Percentiles rank a stretch among this genome's conserved stretches.
These are phyloP conservation scores for Bombyx mandarina DNA, from an alignment of 1,140 invertebrate species.

Conservation along the genomic window DNA sequence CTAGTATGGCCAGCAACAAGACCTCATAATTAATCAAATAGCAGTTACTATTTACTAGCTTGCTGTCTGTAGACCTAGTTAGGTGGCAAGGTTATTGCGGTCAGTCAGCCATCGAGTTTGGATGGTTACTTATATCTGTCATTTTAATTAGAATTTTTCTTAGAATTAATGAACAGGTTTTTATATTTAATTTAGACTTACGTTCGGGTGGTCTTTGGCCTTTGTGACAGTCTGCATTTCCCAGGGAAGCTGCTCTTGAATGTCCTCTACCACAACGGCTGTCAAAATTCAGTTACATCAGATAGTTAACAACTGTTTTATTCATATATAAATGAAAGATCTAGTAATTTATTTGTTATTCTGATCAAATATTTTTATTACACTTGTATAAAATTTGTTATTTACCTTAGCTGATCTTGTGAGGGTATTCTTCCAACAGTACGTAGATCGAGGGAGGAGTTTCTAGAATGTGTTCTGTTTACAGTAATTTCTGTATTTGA, in stretches of 20 bases:
- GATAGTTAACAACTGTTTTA: neutral
- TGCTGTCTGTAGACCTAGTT: too few relatives aligned
- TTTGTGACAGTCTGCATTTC: slow-evolving; percentile 79
- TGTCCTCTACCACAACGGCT: slow-evolving; percentile 74
- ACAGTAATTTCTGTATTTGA: slow-evolving; percentile 43
- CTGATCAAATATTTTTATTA: neutral
- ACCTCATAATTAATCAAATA: too few relatives aligned
- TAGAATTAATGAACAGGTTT: neutral
- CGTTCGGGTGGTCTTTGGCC: slow-evolving; percentile 50
- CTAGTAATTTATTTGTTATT: too few relatives aligned
- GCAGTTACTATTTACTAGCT: too few relatives aligned
- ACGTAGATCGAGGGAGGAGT: slow-evolving; percentile 85
- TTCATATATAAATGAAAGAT: too few relatives aligned
- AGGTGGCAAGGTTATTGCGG: too few relatives aligned
- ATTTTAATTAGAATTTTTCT: too few relatives aligned
- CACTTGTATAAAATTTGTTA: neutral
- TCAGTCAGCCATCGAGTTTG: too few relatives aligned
- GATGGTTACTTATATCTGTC: too few relatives aligned
- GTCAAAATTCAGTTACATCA: slow-evolving; percentile 14
- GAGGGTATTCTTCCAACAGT: slow-evolving; percentile 69
- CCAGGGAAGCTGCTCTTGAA: slow-evolving; percentile 86
- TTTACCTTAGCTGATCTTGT: slow-evolving; percentile 63
- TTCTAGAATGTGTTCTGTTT: slow-evolving; percentile 76
- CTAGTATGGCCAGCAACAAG: too few relatives aligned
- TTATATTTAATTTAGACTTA: slow-evolving; percentile 22